A percentile compares a stretch with the other conserved stretches of the same genome.
Evolutionary conservation across 2,888 invertebrate genomes (phyloP).

Genomic region (Dyspetes luteomarginatus): DNA sequence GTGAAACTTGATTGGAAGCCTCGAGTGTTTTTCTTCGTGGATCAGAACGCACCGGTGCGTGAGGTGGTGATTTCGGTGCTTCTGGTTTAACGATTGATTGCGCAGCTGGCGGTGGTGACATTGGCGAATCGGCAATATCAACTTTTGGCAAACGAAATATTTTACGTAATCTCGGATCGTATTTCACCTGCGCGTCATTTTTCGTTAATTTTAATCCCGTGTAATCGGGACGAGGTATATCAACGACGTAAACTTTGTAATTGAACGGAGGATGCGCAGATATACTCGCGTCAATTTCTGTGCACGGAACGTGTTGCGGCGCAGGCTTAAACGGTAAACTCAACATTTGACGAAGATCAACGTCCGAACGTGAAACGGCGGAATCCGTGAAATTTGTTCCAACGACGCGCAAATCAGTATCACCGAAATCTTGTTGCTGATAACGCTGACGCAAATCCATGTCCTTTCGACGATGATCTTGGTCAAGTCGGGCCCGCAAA

Average conservation of each 20-base stretch:
- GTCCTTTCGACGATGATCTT: conserved; percentile 83
- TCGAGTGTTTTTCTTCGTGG: conserved; percentile 81
- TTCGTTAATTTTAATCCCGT: conserved; percentile 89
- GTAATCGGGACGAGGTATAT: conserved; percentile 90
- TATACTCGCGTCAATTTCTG: conserved; percentile 93
- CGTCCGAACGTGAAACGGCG: conserved; percentile 85
- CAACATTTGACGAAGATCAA: conserved; percentile 89
- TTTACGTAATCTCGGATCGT: conserved; percentile 91
- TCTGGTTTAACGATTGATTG: conserved; percentile 79
- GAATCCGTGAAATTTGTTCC: conserved; percentile 70
- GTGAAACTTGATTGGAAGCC: conserved; percentile 68
- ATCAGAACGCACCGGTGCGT: conserved; percentile 74
- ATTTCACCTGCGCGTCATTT: conserved; percentile 88
- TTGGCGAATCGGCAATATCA: conserved; percentile 86
- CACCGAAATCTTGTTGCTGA: conserved; percentile 84
- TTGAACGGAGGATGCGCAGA: conserved; percentile 90
- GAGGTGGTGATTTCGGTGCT: conserved; percentile 82
- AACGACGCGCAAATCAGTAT: conserved; percentile 87
- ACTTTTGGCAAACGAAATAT: conserved; percentile 88
- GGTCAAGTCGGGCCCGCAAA: conserved; percentile 78
- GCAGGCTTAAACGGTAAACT: conserved; percentile 91
- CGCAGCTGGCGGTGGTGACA: conserved; percentile 84
- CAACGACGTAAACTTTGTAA: conserved; percentile 87
- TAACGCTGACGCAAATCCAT: conserved; percentile 85
- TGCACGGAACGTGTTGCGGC: conserved; percentile 92